Base-by-base conservation (phyloP, 2,888 invertebrate species). In the Idaea dimidiata region DNA sequence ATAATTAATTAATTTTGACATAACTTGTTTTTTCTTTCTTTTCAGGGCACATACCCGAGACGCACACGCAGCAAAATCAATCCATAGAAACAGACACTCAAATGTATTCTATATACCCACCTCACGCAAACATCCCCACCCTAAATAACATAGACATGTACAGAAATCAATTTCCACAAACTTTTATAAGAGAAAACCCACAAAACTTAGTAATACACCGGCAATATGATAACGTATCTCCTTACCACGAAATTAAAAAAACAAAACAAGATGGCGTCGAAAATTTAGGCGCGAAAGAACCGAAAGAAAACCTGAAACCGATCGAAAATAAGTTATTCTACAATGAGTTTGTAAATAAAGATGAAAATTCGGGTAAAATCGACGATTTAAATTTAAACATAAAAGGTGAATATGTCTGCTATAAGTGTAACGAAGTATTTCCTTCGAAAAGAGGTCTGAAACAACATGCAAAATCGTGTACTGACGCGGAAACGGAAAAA, bases 281-380 rank as follows among this genome's bases (percentile, higher is more conserved):
- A 16, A 72, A 70, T 69, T 55, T 16, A 55, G 70, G 62, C 65
- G 72, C 59, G 31, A 83, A 88, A 61, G 79, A 89, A 1, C 89
- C 91, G 0, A 91, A 91, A 66, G 91, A 91, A 61, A 91, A 91
- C 71, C 68, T 86, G 4, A 91, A 89, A 66, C 90, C 91, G 0
- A 86, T 88, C 61, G 80, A 87, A 16, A 91, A 91, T 66, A 91
- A 88, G 68, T 81, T 87, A 18, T 84, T 77, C 17, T 86, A 82
- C 61, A 74, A 76, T 17, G 77, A 77, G 60, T 79, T 72, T 54
- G 82, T 79, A 17, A 80, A 70, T 56, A 83, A 83, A 16, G 80
- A 81, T 10, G 84, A 86, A 59, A 71, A 81, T 0, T 75, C 74
- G 62, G 88, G 88, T 70, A 66, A 84, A 0, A 61, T 72, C 0